phyloP scores from a whole-genome alignment of 2,113 vertebrate species.

The Pseudorasbora parva region DNA sequence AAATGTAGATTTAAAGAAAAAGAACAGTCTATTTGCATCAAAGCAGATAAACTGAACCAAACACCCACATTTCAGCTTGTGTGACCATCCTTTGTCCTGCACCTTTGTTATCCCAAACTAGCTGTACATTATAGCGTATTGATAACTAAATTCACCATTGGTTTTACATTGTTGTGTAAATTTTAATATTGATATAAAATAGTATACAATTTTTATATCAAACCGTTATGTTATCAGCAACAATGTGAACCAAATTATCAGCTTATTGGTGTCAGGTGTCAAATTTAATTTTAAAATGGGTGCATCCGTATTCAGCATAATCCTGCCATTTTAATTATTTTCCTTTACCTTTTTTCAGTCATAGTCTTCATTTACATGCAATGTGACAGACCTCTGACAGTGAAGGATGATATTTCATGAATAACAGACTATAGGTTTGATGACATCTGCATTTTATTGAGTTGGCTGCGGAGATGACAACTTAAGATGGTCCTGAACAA shows the following conservation, averaged over 20 bases:
- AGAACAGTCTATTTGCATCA: neutral
- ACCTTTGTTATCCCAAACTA: constrained; percentile 1
- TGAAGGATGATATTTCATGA: neutral
- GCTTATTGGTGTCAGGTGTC: neutral
- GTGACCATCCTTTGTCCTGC: neutral
- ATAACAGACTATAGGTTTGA: neutral
- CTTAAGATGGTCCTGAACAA: neutral
- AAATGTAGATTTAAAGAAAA: neutral
- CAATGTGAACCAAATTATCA: neutral
- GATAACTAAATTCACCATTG: too few relatives aligned
- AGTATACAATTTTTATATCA: too few relatives aligned
- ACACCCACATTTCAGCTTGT: neutral
- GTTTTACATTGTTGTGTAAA: too few relatives aligned
- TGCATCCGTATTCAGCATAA: neutral
- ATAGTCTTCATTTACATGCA: neutral
- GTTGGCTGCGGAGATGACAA: neutral
- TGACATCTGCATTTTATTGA: neutral
- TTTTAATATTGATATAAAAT: too few relatives aligned
- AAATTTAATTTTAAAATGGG: neutral
- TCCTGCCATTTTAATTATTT: neutral
- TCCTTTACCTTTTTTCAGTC: neutral
- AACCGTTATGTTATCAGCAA: too few relatives aligned
- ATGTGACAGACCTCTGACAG: neutral
- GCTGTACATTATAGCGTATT: constrained; percentile 33
- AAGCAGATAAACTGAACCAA: neutral